phyloP scores from a whole-genome alignment of 2,888 invertebrate genomes.

The Serrognathus titanus region DNA sequence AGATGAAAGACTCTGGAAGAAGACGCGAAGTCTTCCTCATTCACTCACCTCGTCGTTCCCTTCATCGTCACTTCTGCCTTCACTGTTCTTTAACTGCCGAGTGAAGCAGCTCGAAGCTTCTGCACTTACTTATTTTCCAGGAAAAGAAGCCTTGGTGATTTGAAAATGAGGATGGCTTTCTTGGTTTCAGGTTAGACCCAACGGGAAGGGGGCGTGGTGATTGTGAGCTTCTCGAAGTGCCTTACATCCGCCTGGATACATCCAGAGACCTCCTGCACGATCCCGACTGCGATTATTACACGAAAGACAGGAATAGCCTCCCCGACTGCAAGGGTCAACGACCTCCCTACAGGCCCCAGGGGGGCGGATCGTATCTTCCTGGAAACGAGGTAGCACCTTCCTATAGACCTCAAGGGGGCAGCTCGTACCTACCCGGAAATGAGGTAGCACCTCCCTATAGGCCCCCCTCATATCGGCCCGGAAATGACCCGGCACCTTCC shows the following conservation, averaged over 20 bases:
- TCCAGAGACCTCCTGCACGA: conserved; percentile 63
- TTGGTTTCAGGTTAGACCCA: conserved; percentile 59
- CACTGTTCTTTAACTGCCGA: too few relatives aligned
- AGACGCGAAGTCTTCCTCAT: too few relatives aligned
- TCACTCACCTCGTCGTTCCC: too few relatives aligned
- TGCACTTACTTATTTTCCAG: background rate
- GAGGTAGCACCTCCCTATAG: background rate
- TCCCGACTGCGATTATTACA: conserved; percentile 75
- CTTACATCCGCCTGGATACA: conserved; percentile 66
- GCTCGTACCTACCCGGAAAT: background rate
- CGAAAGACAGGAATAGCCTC: conserved; percentile 70
- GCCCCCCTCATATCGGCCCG: background rate
- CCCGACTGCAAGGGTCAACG: conserved; percentile 53
- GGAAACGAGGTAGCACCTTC: background rate
- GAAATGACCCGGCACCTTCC: too few relatives aligned
- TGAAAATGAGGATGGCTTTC: background rate
- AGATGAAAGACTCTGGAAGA: too few relatives aligned
- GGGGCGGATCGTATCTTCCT: background rate
- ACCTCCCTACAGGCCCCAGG: conserved; percentile 7
- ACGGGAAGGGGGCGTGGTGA: conserved; percentile 69
- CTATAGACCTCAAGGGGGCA: background rate
- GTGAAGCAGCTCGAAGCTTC: background rate
- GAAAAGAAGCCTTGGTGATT: background rate
- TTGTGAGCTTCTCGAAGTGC: conserved; percentile 73
- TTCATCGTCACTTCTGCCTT: too few relatives aligned